Conservation (phyloP, 2,888 invertebrate species). For the Phrixothrix hirtus region DNA sequence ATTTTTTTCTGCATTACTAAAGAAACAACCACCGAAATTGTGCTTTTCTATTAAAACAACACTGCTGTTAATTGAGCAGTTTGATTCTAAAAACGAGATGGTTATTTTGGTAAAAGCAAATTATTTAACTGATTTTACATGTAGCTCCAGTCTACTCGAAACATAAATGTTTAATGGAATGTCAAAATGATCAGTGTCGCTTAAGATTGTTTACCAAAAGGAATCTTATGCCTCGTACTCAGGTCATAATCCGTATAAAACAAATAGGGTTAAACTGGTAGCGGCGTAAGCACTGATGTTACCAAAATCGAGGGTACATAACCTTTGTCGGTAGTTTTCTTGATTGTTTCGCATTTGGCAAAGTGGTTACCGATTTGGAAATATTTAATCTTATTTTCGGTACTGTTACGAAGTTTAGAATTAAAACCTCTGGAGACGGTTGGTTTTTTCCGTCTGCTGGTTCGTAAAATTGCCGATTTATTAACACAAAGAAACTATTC, state of each 20-base stretch:
- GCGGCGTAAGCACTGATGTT: not conserved
- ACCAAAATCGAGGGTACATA: not conserved
- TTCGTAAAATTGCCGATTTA: constrained; percentile 2
- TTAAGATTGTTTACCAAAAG: too few species aligned
- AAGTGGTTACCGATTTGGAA: constrained; percentile 32
- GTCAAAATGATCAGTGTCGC: too few species aligned
- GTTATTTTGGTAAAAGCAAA: too few species aligned
- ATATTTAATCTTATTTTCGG: constrained; percentile 29
- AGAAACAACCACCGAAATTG: not conserved
- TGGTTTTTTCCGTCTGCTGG: constrained; percentile 4
- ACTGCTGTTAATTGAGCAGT: too few species aligned
- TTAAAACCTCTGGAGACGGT: constrained; percentile 6
- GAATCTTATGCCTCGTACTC: too few species aligned
- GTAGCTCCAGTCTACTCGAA: too few species aligned
- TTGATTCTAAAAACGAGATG: too few species aligned
- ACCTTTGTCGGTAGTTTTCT: constrained; percentile 21
- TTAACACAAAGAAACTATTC: not conserved
- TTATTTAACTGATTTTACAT: too few species aligned
- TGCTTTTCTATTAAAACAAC: too few species aligned
- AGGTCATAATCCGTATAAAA: too few species aligned
- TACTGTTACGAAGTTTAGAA: constrained; percentile 7
- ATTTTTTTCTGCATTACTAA: too few species aligned
- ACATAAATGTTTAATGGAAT: too few species aligned
- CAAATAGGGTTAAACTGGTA: constrained; percentile 1
- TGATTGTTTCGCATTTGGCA: constrained; percentile 26